A percentile compares a stretch with the other conserved stretches of the same genome.
Evolutionary conservation across 2,797 vertebrate genomes (phyloP).

Genomic region (Tapera naevia): DNA sequence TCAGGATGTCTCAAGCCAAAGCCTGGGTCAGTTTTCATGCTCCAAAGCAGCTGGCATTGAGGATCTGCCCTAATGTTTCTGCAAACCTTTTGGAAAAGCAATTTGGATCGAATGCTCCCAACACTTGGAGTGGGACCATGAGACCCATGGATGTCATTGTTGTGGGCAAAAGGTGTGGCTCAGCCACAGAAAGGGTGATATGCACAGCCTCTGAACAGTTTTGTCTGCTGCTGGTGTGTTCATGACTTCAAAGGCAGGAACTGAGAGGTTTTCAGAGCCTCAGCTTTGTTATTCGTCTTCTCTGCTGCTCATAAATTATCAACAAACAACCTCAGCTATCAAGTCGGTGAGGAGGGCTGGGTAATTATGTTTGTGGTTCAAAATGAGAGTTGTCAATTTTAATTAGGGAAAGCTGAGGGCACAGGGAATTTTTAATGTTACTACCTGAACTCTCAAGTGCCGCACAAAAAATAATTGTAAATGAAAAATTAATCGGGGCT

Average conservation of each 20-base stretch:
- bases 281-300: constrained; percentile 57
- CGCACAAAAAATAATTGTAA: constrained; percentile 13
- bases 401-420: constrained; percentile 66
- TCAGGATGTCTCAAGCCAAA: fast-evolving
- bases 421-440: constrained; percentile 64
- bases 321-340: constrained; percentile 63
- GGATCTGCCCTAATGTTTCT: neutral
- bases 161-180: neutral
- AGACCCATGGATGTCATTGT: neutral
- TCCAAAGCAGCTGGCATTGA: neutral
- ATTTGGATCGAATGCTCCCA: neutral
- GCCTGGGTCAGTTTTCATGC: neutral
- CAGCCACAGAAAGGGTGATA: neutral
- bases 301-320: constrained; percentile 72
- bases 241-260: constrained; percentile 62
- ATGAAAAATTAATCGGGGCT: constrained; percentile 31
- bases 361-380: constrained; percentile 73
- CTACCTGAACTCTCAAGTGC: neutral
- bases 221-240: neutral
- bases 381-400: constrained; percentile 72
- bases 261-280: constrained; percentile 45
- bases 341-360: constrained; percentile 11
- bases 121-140: fast-evolving
- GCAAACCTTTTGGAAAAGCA: neutral
- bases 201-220: neutral